phyloP scores from a whole-genome alignment of 1,140 invertebrate genomes.

The Brachionus plicatilis region DNA sequence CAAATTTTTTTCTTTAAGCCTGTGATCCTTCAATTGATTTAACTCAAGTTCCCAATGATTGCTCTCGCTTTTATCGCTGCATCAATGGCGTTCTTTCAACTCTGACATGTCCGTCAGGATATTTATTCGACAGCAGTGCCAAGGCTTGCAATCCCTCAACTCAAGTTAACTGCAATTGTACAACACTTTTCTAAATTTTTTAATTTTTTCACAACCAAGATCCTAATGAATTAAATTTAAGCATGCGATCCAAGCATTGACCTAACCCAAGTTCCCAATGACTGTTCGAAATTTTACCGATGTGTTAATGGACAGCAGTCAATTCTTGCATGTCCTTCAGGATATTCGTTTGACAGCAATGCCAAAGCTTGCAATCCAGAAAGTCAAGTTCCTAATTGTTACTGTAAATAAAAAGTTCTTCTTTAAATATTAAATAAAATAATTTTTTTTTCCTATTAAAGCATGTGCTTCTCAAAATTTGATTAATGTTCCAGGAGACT shows the following conservation, averaged over 20 bases:
- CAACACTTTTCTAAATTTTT: not conserved
- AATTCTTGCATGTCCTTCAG: not conserved
- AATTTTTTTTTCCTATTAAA: not conserved
- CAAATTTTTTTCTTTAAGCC: not conserved
- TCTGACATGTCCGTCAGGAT: not conserved
- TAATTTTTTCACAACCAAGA: not conserved
- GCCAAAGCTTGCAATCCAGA: not conserved
- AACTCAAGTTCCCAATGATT: constrained; percentile 19
- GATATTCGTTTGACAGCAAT: not conserved
- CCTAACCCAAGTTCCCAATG: not conserved
- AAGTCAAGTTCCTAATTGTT: not conserved
- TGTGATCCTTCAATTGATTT: constrained; percentile 10
- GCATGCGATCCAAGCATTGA: not conserved
- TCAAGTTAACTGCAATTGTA: not conserved
- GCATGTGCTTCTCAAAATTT: not conserved
- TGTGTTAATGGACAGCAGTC: not conserved
- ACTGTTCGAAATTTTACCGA: constrained; percentile 21
- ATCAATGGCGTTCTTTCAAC: not conserved
- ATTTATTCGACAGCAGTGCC: not conserved
- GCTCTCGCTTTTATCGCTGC: constrained; percentile 1
- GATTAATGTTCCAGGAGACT: constrained; percentile 9
- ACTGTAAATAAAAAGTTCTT: not conserved
- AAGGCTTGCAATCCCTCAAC: not conserved
- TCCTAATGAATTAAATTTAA: not conserved
- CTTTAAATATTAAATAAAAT: too few species aligned